Conservation (phyloP, 2,797 vertebrate species). For the Pseudochirops cupreus region DNA sequence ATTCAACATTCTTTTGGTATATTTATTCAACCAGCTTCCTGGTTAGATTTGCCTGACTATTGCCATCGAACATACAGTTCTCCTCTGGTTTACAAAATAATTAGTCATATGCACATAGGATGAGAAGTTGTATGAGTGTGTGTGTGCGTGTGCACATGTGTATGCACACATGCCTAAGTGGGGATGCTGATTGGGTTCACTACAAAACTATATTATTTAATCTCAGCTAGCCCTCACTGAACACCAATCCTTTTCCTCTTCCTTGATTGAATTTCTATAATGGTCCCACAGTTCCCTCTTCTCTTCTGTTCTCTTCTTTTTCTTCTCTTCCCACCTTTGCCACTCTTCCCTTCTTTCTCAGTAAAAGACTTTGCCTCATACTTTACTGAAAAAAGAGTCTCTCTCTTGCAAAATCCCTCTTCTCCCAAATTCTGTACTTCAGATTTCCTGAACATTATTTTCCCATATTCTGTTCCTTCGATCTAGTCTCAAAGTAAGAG, state of each 20-base stretch:
- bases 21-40: neutral
- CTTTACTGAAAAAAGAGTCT: neutral
- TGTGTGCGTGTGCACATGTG: neutral
- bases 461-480: neutral
- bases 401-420: neutral
- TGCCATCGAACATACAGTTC: too few species aligned
- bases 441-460: neutral
- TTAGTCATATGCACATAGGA: too few species aligned
- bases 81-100: too few species aligned
- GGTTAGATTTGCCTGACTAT: neutral
- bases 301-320: too few species aligned
- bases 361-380: too few species aligned
- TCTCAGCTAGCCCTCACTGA: neutral
- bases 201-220: neutral
- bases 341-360: neutral
- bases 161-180: neutral
- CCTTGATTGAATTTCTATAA: neutral
- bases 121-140: neutral
- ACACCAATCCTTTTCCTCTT: neutral
- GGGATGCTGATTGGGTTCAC: neutral
- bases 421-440: neutral
- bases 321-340: too few species aligned
- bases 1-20: neutral
- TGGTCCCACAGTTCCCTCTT: neutral
- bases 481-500: neutral